A percentile compares a stretch with the other conserved stretches of the same genome.
phyloP scores from a whole-genome alignment of 1,140 invertebrate species.

The Drosophila sucinea region DNA sequence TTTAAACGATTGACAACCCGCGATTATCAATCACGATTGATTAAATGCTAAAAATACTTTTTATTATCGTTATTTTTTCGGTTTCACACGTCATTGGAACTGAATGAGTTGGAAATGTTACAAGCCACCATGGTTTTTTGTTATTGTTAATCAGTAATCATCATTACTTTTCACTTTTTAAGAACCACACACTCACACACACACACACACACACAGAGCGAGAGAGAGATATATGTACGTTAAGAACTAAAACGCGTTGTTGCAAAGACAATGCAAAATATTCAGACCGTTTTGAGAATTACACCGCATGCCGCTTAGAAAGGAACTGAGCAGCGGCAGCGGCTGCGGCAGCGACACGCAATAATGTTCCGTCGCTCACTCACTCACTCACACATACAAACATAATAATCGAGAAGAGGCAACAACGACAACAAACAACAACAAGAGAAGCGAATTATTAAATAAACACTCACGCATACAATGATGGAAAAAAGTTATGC shows the following conservation, averaged over 20 bases:
- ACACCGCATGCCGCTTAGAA: constrained; percentile 81
- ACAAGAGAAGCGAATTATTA: constrained; percentile 67
- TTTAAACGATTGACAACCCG: constrained; percentile 34
- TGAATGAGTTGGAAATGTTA: constrained; percentile 46
- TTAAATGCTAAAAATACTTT: constrained; percentile 76
- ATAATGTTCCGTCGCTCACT: constrained; percentile 46
- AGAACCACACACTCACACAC: constrained; percentile 27
- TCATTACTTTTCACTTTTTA: constrained; percentile 48
- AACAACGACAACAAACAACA: constrained; percentile 30
- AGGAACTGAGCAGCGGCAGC: constrained; percentile 71
- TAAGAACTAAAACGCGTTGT: neutral
- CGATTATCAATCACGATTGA: constrained; percentile 72
- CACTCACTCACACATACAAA: constrained; percentile 44
- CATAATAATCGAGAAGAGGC: constrained; percentile 61
- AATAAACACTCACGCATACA: constrained; percentile 68
- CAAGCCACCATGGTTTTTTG: constrained; percentile 45
- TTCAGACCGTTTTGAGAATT: constrained; percentile 76
- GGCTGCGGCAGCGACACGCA: constrained; percentile 40
- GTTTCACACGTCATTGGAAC: constrained; percentile 45
- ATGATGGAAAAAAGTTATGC: constrained; percentile 60
- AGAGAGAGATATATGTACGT: constrained; percentile 19
- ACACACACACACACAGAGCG: constrained; percentile 1
- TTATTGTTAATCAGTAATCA: constrained; percentile 24
- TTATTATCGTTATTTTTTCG: constrained; percentile 55
- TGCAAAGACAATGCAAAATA: constrained; percentile 51